phyloP scores from a whole-genome alignment of 2,113 vertebrate species.

The Gavia stellata region DNA sequence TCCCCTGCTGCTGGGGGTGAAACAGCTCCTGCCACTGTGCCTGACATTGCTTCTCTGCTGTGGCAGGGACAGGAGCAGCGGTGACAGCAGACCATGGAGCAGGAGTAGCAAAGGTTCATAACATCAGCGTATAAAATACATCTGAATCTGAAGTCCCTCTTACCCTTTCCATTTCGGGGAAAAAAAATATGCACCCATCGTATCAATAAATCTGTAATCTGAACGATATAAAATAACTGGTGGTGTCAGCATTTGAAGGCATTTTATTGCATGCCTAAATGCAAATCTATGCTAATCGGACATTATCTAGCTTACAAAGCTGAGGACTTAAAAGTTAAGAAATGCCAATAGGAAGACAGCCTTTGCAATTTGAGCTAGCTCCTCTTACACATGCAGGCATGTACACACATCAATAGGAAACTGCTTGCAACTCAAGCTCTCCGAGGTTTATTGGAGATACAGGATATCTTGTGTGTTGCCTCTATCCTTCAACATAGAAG shows the following conservation, averaged over 20 bases:
- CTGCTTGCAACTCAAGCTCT: background rate
- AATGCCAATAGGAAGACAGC: background rate
- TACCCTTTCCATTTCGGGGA: background rate
- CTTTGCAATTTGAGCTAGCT: background rate
- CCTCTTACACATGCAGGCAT: background rate
- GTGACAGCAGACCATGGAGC: background rate
- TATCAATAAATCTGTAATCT: background rate
- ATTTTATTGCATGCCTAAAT: background rate
- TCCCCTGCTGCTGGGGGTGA: background rate
- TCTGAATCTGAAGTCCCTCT: background rate
- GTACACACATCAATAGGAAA: background rate
- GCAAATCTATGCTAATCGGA: background rate
- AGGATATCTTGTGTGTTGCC: accelerated
- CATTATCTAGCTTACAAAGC: background rate
- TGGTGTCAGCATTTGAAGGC: background rate
- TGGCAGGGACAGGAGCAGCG: background rate
- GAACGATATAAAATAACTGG: background rate
- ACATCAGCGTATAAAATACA: background rate
- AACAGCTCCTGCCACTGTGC: background rate
- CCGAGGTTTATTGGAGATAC: accelerated
- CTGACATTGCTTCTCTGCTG: background rate
- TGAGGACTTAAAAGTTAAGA: background rate
- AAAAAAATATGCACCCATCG: background rate
- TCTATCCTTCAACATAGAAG: background rate
- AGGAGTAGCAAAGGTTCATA: background rate